These are phyloP conservation scores for Thymallus thymallus DNA, from an alignment of 2,113 vertebrate species.

Conservation along the genomic window DNA sequence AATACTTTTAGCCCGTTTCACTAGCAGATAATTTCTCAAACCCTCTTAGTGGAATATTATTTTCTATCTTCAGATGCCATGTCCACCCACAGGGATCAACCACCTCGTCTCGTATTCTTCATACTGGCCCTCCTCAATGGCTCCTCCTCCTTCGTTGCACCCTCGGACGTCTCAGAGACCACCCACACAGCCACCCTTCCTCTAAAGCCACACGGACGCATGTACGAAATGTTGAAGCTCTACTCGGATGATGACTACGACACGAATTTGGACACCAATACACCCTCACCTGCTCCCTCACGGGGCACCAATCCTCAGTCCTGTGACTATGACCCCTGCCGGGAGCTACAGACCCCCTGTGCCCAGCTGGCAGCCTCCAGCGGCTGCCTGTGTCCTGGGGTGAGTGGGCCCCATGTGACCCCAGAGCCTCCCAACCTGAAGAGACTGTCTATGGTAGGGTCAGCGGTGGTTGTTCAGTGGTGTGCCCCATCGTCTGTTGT, in stretches of 20 bases:
- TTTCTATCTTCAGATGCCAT: slow-evolving; percentile 35
- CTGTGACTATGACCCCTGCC: slow-evolving; percentile 65
- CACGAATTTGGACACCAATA: not conserved
- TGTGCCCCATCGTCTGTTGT: slow-evolving; percentile 65
- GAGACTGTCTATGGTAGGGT: slow-evolving; percentile 47
- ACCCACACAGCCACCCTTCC: not conserved
- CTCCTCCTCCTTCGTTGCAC: slow-evolving; percentile 25
- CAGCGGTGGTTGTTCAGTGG: slow-evolving; percentile 58
- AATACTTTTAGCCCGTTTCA: not conserved
- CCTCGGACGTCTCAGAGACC: not conserved
- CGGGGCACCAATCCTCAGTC: rapidly evolving
- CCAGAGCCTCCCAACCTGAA: slow-evolving; percentile 47
- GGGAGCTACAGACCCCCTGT: slow-evolving; percentile 58
- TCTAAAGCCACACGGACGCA: not conserved
- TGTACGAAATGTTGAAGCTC: rapidly evolving
- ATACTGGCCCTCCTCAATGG: slow-evolving; percentile 46
- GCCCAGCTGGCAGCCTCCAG: not conserved
- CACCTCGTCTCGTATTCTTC: slow-evolving; percentile 29
- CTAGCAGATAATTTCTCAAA: slow-evolving; percentile 21
- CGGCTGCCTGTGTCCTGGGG: slow-evolving; percentile 64
- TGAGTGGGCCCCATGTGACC: not conserved
- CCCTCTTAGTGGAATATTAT: slow-evolving; percentile 20
- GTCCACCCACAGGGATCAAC: slow-evolving; percentile 29
- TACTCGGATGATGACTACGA: slow-evolving; percentile 27
- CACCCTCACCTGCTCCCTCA: rapidly evolving